These are phyloP conservation scores for Lordiphosa fenestrarum DNA, from an alignment of 2,888 invertebrate species.

Conservation along the genomic window DNA sequence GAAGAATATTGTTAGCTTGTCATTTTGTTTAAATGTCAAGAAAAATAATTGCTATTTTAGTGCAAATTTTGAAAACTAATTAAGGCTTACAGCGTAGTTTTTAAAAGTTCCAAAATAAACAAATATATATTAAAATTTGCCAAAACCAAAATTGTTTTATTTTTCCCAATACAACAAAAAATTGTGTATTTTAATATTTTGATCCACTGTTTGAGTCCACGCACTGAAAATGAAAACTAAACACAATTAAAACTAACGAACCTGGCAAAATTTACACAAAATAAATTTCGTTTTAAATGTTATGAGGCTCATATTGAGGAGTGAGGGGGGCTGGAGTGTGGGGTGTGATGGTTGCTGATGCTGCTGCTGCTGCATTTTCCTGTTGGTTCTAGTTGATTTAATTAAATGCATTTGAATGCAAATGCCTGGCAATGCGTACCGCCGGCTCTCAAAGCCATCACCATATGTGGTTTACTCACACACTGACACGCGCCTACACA, in stretches of 20 bases:
- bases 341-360: conserved; percentile 6
- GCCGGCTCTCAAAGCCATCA: conserved; percentile 49
- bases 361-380: conserved; percentile 52
- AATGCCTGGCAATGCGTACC: conserved; percentile 59
- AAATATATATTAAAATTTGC: background rate
- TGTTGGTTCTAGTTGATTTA: conserved; percentile 74
- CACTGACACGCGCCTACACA: conserved; percentile 1
- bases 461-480: conserved; percentile 50
- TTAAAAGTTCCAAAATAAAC: too few relatives aligned
- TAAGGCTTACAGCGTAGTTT: too few relatives aligned
- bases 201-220: conserved; percentile 6
- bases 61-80: too few relatives aligned
- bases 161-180: too few relatives aligned
- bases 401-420: conserved; percentile 77
- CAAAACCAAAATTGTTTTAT: conserved; percentile 1
- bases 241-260: conserved; percentile 76
- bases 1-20: too few relatives aligned
- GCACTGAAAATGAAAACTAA: conserved; percentile 56
- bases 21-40: too few relatives aligned
- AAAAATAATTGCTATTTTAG: too few relatives aligned
- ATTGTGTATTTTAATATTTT: background rate
- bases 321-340: conserved; percentile 14
- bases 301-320: conserved; percentile 55
- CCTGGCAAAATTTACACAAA: conserved; percentile 73
- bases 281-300: conserved; percentile 71